A percentile compares a stretch with the other conserved stretches of the same genome.
These are phyloP conservation scores for Ictalurus furcatus DNA, from an alignment of 2,113 vertebrate species.

Conservation along the genomic window DNA sequence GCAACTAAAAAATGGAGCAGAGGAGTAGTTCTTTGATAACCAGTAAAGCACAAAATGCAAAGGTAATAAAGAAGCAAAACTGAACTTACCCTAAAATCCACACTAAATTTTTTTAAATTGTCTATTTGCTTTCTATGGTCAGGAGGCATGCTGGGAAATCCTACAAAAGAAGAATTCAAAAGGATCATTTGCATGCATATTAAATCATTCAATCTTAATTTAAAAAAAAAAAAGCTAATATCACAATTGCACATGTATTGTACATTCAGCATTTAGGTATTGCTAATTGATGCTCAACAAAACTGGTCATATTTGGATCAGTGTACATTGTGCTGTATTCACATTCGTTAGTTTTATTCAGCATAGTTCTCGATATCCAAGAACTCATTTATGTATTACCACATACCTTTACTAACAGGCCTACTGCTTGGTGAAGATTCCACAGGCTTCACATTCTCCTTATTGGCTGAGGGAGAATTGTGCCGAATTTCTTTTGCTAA, in stretches of 20 bases:
- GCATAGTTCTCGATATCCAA: neutral
- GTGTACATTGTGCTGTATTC: neutral
- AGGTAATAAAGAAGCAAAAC: neutral
- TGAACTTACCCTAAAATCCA: slow-evolving; percentile 94
- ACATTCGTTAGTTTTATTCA: neutral
- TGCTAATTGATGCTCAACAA: neutral
- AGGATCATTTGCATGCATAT: slow-evolving; percentile 2
- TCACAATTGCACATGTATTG: neutral
- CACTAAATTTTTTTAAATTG: slow-evolving; percentile 99
- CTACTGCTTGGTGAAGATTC: slow-evolving; percentile 85
- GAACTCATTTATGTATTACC: neutral
- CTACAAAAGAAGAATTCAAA: slow-evolving; percentile 67
- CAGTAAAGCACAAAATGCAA: neutral
- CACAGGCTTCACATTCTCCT: slow-evolving; percentile 87
- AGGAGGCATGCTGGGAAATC: slow-evolving; percentile 84
- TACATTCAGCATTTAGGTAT: neutral
- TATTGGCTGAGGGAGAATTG: slow-evolving; percentile 86
- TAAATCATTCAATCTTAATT: neutral
- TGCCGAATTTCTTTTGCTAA: slow-evolving; percentile 94
- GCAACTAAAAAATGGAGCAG: slow-evolving; percentile 76
- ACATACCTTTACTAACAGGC: slow-evolving; percentile 89
- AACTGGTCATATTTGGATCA: neutral
- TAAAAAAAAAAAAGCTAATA: neutral
- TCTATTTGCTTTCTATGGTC: slow-evolving; percentile 98
- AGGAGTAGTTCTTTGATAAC: neutral